Evolutionary conservation across 2,888 invertebrate genomes (phyloP), one percentile per base, ranked within the genome.

Genomic region (Theretra japonica): DNA sequence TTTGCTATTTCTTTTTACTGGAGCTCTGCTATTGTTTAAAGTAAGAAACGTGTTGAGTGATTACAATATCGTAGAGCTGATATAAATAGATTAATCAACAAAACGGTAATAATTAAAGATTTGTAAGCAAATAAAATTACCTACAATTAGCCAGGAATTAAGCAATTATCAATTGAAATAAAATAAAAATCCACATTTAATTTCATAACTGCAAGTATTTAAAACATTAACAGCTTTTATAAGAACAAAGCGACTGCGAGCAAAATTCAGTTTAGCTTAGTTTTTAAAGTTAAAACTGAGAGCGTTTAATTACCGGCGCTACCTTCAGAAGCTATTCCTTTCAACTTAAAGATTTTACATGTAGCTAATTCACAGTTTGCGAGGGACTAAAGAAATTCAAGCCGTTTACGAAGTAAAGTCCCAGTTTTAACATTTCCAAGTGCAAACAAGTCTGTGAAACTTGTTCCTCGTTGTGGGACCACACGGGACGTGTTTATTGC

Each of bases 401-500:
- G 78, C 80, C 80, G 82, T 86, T 87, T 86, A 84, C 83, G 71
- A 80, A 83, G 79, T 80, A 79, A 82, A 86, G 84, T 83, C 83
- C 77, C 82, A 88, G 86, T 88, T 89, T 88, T 84, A 89, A 86
- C 87, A 86, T 88, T 86, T 83, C 82, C 82, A 83, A 88, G 88
- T 86, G 88, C 85, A 88, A 89, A 90, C 87, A 88, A 89, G 86
- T 87, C 86, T 75, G 83, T 79, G 83, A 83, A 88, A 90, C 83
- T 90, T 86, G 86, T 84, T 85, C 86, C 76, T 76, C 81, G 83
- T 80, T 81, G 85, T 80, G 83, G 82, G 83, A 85, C 85, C 86
- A 82, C 87, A 83, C 82, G 87, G 86, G 87, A 85, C 86, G 87
- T 88, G 88, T 91, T 92, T 90, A 91, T 88, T 90, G 88, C 88